A percentile compares a stretch with the other conserved stretches of the same genome.
phyloP scores from a whole-genome alignment of 2,888 invertebrate genomes.

The Abrostola triplasia region DNA sequence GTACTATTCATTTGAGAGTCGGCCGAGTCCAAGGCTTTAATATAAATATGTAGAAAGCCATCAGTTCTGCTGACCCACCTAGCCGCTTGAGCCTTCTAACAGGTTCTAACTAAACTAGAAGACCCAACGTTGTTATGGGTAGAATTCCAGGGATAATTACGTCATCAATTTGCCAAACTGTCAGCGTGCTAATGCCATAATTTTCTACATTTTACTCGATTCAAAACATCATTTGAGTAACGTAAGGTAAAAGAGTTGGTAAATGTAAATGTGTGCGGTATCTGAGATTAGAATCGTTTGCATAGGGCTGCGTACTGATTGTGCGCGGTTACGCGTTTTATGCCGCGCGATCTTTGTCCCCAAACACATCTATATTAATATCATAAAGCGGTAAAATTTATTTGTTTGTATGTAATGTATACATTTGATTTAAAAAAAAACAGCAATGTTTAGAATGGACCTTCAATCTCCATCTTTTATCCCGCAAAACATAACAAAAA shows the following conservation, averaged over 20 bases:
- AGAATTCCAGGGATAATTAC: constrained; percentile 15
- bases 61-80: constrained; percentile 29
- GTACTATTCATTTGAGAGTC: constrained; percentile 30
- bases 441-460: too few species aligned
- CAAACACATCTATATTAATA: too few species aligned
- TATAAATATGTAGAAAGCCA: constrained; percentile 6
- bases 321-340: neutral
- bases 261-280: constrained; percentile 34
- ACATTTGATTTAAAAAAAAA: too few species aligned
- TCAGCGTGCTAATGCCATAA: constrained; percentile 16
- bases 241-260: constrained; percentile 2
- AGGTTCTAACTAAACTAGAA: constrained; percentile 32
- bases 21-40: constrained; percentile 1
- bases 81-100: constrained; percentile 11
- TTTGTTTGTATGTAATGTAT: too few species aligned
- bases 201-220: constrained; percentile 15
- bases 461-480: too few species aligned
- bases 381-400: too few species aligned
- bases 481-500: too few species aligned
- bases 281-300: constrained; percentile 36
- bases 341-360: neutral
- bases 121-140: constrained; percentile 17
- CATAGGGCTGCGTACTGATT: constrained; percentile 7
- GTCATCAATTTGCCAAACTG: constrained; percentile 34
- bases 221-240: constrained; percentile 11